Evolutionary conservation across 2,797 vertebrate species (phyloP), one percentile per base, ranked within the genome.

Genomic region (Rhinella marina): DNA sequence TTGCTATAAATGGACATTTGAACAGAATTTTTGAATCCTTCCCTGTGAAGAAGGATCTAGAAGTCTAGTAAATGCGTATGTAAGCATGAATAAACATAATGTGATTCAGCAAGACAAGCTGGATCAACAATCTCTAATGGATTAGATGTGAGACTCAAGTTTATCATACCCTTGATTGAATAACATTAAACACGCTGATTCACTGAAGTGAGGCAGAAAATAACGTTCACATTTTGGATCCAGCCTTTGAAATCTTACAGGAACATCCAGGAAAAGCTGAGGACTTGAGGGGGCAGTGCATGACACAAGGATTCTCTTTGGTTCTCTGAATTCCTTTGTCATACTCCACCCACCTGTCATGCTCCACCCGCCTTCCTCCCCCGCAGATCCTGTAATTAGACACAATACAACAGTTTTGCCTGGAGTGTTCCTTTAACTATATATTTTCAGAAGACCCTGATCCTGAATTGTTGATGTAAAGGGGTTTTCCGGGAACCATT

Each of bases 71-170:
- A 2, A 25, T 52, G 19, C 21, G 50, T 54, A 77, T 76, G 48
- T 77, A 54, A 77, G 73, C 23, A 14, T 77, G 73, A 77, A 77
- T 77, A 77, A 77, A 52, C 73, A 77, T 14, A 25, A 25, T 1
- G 72, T 75, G 72, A 75, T 5, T 50, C 32, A 75, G 19, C 21
- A 12, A 7, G 70, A 11, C 70, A 48, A 9, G 41, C 11, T 7
- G 23, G 21, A 76, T 52, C 73, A 52, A n/a, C 73, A 50, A 75
- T 50, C 41, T 75, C 32, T 23, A 19, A 7, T 50, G 5, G 41
- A 75, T 73, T 75, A 75, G 41, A 75, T 13, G 21, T 5, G 41
- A 75, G 17, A 21, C 32, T 73, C 32, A 7, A n/a, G 48, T 77
- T 77, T 25, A 77, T 77, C n/a, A 54, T 7, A 16, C 70, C 41